Evolutionary conservation across 2,113 vertebrate species (phyloP).

Genomic region (Telmatochromis sp.): DNA sequence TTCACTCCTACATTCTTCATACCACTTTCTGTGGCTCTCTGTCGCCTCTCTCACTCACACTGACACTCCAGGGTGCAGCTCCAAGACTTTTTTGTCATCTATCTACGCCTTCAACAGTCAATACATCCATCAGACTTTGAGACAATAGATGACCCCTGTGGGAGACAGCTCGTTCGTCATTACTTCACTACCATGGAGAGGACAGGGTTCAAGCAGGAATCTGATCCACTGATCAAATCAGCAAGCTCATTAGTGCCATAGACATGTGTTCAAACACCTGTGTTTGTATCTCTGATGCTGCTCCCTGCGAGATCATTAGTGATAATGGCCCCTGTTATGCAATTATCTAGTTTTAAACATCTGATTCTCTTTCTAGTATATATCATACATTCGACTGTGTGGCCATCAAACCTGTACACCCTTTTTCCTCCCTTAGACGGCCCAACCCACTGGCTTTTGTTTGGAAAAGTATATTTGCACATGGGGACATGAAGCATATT

Average conservation of each 20-base stretch:
- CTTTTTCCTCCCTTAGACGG: not conserved
- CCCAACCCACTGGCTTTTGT: not conserved
- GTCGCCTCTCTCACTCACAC: not conserved
- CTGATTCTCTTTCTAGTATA: not conserved
- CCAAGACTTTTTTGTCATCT: not conserved
- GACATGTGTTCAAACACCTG: not conserved
- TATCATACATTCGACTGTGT: not conserved
- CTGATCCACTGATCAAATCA: conserved; percentile 5
- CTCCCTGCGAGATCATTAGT: not conserved
- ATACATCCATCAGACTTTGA: conserved; percentile 41
- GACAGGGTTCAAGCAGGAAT: conserved; percentile 31
- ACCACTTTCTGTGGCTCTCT: not conserved
- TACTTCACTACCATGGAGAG: conserved; percentile 37
- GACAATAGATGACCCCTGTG: conserved; percentile 27
- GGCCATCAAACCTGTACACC: not conserved
- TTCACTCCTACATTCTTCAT: not conserved
- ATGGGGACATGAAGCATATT: not conserved
- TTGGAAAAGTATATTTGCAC: not conserved
- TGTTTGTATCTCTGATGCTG: not conserved
- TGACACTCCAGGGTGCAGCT: not conserved
- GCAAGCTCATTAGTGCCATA: not conserved
- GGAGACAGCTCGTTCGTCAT: conserved; percentile 24
- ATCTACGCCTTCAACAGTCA: not conserved
- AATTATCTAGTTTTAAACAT: not conserved
- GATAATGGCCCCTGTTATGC: not conserved